These are phyloP conservation scores for Cebus imitator DNA, from an alignment of 2,113 vertebrate species.

Conservation along the genomic window DNA sequence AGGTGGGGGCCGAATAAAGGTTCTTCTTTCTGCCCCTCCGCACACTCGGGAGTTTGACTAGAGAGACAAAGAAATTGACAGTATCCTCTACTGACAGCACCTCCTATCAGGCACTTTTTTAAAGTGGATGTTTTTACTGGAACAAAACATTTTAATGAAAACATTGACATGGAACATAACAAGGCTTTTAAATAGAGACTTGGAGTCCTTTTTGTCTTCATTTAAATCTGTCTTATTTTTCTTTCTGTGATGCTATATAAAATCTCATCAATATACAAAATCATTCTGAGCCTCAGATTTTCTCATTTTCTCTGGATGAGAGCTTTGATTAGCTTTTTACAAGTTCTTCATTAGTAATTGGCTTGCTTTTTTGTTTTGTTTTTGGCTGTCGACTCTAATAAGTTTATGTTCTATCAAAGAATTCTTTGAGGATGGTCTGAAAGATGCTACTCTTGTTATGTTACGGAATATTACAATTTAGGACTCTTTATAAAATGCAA, in stretches of 20 bases:
- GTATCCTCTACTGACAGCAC: neutral
- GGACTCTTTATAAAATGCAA: conserved; percentile 51
- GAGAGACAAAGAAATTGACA: neutral
- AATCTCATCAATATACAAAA: conserved; percentile 77
- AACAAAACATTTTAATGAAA: conserved; percentile 53
- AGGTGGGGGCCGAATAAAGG: neutral
- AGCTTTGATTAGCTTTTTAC: conserved; percentile 79
- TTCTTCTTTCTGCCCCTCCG: neutral
- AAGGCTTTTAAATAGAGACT: conserved; percentile 41
- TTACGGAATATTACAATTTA: conserved; percentile 37
- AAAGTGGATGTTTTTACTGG: neutral
- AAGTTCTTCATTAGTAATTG: conserved; percentile 76
- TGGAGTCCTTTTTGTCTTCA: conserved; percentile 21
- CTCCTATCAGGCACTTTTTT: neutral
- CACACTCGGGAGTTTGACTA: neutral
- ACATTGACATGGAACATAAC: conserved; percentile 36
- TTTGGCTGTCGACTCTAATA: conserved; percentile 66
- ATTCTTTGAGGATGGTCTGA: conserved; percentile 59
- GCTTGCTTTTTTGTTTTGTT: conserved; percentile 61
- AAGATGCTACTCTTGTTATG: conserved; percentile 21
- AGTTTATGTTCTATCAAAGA: conserved; percentile 65
- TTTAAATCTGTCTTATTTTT: conserved; percentile 65
- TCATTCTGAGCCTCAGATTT: conserved; percentile 63
- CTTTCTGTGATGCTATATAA: conserved; percentile 65
- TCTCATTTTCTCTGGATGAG: conserved; percentile 79